phyloP scores from a whole-genome alignment of 2,888 invertebrate species.

The Cepaea hortensis region DNA sequence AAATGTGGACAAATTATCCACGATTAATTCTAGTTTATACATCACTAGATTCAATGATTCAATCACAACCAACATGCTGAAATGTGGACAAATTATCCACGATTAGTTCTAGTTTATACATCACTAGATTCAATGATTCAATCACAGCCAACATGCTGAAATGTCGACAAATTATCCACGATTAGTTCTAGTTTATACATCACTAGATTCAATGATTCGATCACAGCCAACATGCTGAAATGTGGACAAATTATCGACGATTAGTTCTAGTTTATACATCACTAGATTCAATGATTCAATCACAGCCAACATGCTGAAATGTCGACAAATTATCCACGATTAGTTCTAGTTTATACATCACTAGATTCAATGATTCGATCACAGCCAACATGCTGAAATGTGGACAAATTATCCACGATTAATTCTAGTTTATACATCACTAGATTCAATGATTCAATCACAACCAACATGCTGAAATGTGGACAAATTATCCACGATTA shows the following conservation, averaged over 20 bases:
- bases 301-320: constrained; percentile 90
- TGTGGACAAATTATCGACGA: too few relatives aligned
- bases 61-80: constrained; percentile 93
- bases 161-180: not conserved
- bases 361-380: constrained; percentile 91
- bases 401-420: too few relatives aligned
- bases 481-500: too few relatives aligned
- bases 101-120: too few relatives aligned
- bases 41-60: constrained; percentile 87
- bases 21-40: constrained; percentile 68
- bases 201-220: constrained; percentile 88
- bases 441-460: constrained; percentile 90
- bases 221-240: constrained; percentile 92
- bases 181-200: constrained; percentile 74
- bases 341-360: constrained; percentile 76
- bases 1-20: constrained; percentile 60
- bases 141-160: constrained; percentile 92
- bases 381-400: constrained; percentile 88
- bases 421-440: constrained; percentile 66
- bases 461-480: constrained; percentile 88
- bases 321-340: too few relatives aligned
- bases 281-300: constrained; percentile 89
- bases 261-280: constrained; percentile 55
- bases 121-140: constrained; percentile 88
- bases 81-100: constrained; percentile 58